Conservation (phyloP, 1,140 invertebrate species). For the Cylas formicarius region DNA sequence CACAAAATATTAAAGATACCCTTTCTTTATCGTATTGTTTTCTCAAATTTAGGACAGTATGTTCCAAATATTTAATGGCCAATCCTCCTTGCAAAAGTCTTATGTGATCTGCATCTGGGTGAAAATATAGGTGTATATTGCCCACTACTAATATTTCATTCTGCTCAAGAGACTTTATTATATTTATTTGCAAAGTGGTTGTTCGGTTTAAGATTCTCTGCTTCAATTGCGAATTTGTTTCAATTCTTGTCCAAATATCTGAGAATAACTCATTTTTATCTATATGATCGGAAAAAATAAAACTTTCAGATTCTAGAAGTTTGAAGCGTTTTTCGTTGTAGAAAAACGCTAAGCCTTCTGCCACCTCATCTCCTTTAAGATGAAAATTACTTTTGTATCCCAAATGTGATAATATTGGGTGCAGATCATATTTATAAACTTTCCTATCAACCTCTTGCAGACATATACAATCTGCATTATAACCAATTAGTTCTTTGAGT, state of each 20-base stretch:
- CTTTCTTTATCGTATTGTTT: conserved; percentile 48
- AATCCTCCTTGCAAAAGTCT: conserved; percentile 70
- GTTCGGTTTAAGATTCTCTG: conserved; percentile 56
- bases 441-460: conserved; percentile 87
- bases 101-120: conserved; percentile 84
- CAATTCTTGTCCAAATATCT: conserved; percentile 56
- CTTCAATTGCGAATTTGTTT: conserved; percentile 52
- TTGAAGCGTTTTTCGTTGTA: conserved; percentile 57
- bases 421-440: conserved; percentile 67
- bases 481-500: conserved; percentile 77
- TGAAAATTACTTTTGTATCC: conserved; percentile 56
- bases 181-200: conserved; percentile 54
- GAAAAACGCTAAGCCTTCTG: conserved; percentile 77
- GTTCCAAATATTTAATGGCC: conserved; percentile 52
- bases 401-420: conserved; percentile 50
- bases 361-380: conserved; percentile 63
- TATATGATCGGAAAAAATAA: conserved; percentile 47
- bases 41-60: conserved; percentile 44
- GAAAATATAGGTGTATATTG: conserved; percentile 91
- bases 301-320: conserved; percentile 37
- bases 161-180: conserved; percentile 56
- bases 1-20: conserved; percentile 65
- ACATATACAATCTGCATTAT: conserved; percentile 83
- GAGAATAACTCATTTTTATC: conserved; percentile 49
- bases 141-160: conserved; percentile 63